Base-by-base conservation (phyloP, 2,888 invertebrate genomes). In the Isotomurus palustris region DNA sequence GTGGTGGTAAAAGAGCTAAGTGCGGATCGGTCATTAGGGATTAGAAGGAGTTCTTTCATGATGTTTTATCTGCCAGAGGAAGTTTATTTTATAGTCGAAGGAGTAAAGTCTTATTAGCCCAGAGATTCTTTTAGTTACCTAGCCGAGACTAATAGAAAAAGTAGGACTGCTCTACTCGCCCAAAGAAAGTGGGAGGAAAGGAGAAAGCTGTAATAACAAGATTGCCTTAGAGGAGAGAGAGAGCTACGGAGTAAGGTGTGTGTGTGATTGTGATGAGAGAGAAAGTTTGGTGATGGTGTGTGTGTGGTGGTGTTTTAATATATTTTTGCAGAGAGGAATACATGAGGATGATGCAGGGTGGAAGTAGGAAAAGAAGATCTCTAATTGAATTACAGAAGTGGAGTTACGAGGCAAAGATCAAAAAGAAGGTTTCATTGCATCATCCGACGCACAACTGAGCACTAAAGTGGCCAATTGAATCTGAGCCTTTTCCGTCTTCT, bases 301-400 rank as follows among this genome's bases (percentile, higher is more conserved):
- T 19, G 36, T 24, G 38, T 36, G 21, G 50, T 1, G 38, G 12
- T 38, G 32, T 32, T 28, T 38, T 35, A 19, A 28, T 32, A n/a
- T 21, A 6, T 19, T 29, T 52, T 41, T 3, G 43, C 24, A 50
- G 36, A 53, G 21, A 50, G 36, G 27, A 45, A 27, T 28, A 38
- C 44, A 43, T 40, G 35, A 38, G 35, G 28, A 17, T 38, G 45
- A 57, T 29, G 50, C 45, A 29, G 45, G 45, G 52, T 49, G 35
- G 53, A 27, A 40, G 28, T 40, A 49, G 59, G 60, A n/a, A n/a
- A n/a, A n/a, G n/a, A n/a, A n/a, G n/a, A 57, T 43, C 49, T 64
- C 60, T 64, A 68, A 68, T 68, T 68, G 64, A 68, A 68, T 68
- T 68, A 68, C 64, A 68, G 62, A 66, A 66, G 67, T 68, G 62